phyloP scores from a whole-genome alignment of 2,797 vertebrate species.

The Monodelphis domestica region DNA sequence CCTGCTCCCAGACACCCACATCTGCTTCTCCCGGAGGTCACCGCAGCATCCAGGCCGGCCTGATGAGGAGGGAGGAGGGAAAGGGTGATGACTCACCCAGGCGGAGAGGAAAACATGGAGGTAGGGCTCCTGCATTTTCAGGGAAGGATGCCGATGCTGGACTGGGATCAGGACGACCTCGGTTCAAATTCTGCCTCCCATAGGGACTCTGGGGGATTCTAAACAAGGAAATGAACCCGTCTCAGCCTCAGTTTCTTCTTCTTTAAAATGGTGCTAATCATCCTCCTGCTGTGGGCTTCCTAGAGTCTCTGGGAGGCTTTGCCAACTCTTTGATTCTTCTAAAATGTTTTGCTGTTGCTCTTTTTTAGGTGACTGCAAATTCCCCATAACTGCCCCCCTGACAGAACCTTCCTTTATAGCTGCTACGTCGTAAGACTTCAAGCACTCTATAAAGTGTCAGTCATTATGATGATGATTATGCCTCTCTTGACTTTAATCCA shows the following conservation, averaged over 20 bases:
- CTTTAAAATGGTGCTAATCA: not conserved
- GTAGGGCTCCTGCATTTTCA: not conserved
- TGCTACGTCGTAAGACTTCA: not conserved
- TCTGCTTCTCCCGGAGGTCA: slow-evolving; percentile 51
- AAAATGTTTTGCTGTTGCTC: not conserved
- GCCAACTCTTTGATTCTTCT: not conserved
- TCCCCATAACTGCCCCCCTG: not conserved
- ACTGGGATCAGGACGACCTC: not conserved
- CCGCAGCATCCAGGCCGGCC: too few species aligned
- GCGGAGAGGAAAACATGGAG: not conserved
- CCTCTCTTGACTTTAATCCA: not conserved
- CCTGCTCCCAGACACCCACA: too few species aligned
- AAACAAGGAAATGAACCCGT: not conserved
- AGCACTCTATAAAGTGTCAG: not conserved
- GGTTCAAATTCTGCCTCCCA: not conserved
- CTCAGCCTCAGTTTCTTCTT: not conserved
- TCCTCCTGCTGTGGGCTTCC: not conserved
- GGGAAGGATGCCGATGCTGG: not conserved
- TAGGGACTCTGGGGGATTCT: not conserved
- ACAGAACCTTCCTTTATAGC: not conserved
- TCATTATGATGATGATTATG: not conserved
- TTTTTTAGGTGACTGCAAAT: not conserved
- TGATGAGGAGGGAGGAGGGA: not conserved
- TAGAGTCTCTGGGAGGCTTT: not conserved
- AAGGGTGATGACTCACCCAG: not conserved